Evolutionary conservation across 2,888 invertebrate genomes (phyloP), one percentile per base, ranked within the genome.

Genomic region (Troides oblongomaculatus): DNA sequence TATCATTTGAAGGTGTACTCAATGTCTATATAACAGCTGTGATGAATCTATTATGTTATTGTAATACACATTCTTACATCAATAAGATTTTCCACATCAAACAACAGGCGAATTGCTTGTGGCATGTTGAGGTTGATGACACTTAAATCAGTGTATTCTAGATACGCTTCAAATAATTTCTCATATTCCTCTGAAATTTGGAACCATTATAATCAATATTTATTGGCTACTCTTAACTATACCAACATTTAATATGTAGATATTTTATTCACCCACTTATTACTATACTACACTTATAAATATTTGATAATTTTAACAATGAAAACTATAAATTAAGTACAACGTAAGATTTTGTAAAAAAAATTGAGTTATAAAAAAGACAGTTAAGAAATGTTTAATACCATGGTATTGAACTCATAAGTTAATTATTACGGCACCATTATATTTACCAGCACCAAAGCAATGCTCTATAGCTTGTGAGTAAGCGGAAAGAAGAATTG

Each of bases 401-500:
- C 30, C 5, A 30, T 30, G 30, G 30, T 3, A 30, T 30, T 3
- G 3, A 30, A 30, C 30, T 30, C 3, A 30, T 30, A 30, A 30
- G 30, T 30, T 30, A 30, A 30, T 30, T 4, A 30, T 30, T 30
- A 30, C 30, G 30, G 30, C 12, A 46, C 1, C 12, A 46, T 58
- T 17, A 64, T 59, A 53, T n/a, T 84, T 82, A 94, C 94, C 94
- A 69, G 94, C 93, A 62, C 94, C 94, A 62, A 88, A 90, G 77
- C 94, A 95, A 78, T 95, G 95, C 0, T 93, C 92, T 53, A 95
- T 85, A 62, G 94, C 85, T 78, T 94, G 94, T 1, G 90, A 88
- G 76, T 95, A 95, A 60, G 93, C 93, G 0, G 93, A 90, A 43
- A 86, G 84, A 62, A 95, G 81, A 71, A 95, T 94, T 17, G 92